Percentiles rank a stretch among this genome's conserved stretches.
Conservation (phyloP, 2,888 invertebrate species). For the Amphipyra berbera region DNA sequence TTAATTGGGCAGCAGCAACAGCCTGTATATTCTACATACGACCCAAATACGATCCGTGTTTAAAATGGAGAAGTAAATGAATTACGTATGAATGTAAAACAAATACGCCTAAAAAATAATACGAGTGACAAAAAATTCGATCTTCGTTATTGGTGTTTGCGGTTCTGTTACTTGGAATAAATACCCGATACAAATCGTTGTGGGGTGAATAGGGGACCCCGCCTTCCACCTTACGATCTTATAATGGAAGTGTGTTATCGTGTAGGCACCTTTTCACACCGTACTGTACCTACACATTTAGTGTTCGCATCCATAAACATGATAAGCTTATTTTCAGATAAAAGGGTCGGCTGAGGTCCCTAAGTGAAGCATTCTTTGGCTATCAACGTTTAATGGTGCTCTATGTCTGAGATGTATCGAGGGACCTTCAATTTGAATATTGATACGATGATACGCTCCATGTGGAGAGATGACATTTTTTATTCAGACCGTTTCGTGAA, state of each 20-base stretch:
- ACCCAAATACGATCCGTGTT: constrained; percentile 8
- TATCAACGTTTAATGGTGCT: constrained; percentile 84
- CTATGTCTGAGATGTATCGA: constrained; percentile 82
- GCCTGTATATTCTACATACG: neutral
- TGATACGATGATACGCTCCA: constrained; percentile 75
- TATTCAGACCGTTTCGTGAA: constrained; percentile 70
- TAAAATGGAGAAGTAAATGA: constrained; percentile 24
- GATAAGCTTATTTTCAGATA: constrained; percentile 88
- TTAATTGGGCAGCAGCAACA: constrained; percentile 10
- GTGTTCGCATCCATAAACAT: constrained; percentile 82
- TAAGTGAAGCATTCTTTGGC: constrained; percentile 87
- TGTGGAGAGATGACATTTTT: constrained; percentile 71
- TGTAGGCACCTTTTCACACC: constrained; percentile 76
- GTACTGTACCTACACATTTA: constrained; percentile 76
- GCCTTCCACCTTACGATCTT: constrained; percentile 68
- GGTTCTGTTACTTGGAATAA: constrained; percentile 52
- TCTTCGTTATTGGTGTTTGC: constrained; percentile 48
- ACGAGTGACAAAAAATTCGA: constrained; percentile 38
- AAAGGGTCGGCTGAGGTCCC: constrained; percentile 82
- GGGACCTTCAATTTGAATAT: constrained; percentile 86
- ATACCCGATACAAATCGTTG: constrained; percentile 59
- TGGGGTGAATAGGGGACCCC: constrained; percentile 64
- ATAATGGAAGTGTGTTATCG: constrained; percentile 78
- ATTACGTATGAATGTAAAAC: constrained; percentile 21
- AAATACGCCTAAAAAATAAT: constrained; percentile 28